phyloP scores from a whole-genome alignment of 2,888 invertebrate genomes.

The Steinernema scapterisci region DNA sequence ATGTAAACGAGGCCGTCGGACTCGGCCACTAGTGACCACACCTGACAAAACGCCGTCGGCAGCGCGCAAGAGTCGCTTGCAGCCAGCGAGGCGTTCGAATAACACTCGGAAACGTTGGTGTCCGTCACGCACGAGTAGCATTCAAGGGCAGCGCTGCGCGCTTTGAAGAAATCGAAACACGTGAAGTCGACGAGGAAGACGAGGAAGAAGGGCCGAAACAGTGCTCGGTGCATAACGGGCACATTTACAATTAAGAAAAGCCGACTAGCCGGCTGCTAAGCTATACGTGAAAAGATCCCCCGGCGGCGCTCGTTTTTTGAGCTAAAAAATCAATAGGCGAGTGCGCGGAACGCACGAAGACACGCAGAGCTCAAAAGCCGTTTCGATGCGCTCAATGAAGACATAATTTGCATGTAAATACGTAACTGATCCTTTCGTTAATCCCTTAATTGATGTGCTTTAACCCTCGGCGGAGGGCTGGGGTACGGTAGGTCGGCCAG shows the following conservation, averaged over 20 bases:
- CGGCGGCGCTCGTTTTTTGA: constrained; percentile 4
- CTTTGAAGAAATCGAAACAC: neutral
- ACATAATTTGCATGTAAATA: constrained; percentile 23
- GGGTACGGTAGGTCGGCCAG: neutral
- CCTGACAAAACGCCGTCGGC: constrained; percentile 42
- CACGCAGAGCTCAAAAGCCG: constrained; percentile 24
- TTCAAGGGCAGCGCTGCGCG: neutral
- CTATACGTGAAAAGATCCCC: constrained; percentile 23
- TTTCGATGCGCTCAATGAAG: neutral
- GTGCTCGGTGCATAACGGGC: neutral
- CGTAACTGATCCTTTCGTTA: neutral
- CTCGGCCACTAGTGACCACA: constrained; percentile 49
- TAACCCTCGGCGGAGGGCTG: neutral
- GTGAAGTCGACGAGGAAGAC: neutral
- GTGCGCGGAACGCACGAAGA: neutral
- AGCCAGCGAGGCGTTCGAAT: neutral
- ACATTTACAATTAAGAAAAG: constrained; percentile 30
- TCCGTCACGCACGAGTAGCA: constrained; percentile 23
- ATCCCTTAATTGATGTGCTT: neutral
- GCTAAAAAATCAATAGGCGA: constrained; percentile 24
- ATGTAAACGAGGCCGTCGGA: constrained; percentile 45
- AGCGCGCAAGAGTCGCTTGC: neutral
- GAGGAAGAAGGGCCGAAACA: neutral
- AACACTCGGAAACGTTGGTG: neutral
- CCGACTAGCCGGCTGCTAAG: constrained; percentile 28